Conservation (phyloP, 2,888 invertebrate species). For the Rugalucina vietnamica region DNA sequence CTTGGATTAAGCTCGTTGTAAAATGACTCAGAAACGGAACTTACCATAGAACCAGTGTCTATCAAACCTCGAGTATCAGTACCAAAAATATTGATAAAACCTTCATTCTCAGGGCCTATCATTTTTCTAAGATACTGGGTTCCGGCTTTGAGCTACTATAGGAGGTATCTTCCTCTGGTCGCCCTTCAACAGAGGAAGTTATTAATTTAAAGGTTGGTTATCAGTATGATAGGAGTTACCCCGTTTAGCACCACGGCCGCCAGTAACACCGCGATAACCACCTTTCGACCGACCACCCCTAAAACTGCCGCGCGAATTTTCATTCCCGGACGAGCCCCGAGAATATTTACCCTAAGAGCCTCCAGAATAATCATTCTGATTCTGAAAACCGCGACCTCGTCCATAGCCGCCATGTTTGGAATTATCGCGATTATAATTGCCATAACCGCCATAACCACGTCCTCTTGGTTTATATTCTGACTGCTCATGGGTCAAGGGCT, state of each 20-base stretch:
- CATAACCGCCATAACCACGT: background rate
- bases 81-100: background rate
- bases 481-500: background rate
- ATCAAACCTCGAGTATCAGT: background rate
- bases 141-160: background rate
- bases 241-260: background rate
- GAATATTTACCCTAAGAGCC: too few relatives aligned
- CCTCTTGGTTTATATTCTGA: background rate
- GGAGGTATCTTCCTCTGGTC: background rate
- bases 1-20: background rate
- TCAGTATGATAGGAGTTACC: background rate
- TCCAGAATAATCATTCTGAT: background rate
- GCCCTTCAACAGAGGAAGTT: slow-evolving; percentile 4
- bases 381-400: background rate
- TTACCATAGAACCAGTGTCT: background rate
- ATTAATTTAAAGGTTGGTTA: background rate
- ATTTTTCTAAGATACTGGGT: background rate
- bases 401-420: background rate
- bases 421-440: too few relatives aligned
- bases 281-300: background rate
- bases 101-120: background rate
- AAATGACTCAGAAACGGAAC: background rate
- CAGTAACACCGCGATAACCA: background rate
- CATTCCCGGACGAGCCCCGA: too few relatives aligned
- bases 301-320: background rate